These are phyloP conservation scores for Cyprinodon variegatus DNA, from an alignment of 2,113 vertebrate species.

Conservation along the genomic window DNA sequence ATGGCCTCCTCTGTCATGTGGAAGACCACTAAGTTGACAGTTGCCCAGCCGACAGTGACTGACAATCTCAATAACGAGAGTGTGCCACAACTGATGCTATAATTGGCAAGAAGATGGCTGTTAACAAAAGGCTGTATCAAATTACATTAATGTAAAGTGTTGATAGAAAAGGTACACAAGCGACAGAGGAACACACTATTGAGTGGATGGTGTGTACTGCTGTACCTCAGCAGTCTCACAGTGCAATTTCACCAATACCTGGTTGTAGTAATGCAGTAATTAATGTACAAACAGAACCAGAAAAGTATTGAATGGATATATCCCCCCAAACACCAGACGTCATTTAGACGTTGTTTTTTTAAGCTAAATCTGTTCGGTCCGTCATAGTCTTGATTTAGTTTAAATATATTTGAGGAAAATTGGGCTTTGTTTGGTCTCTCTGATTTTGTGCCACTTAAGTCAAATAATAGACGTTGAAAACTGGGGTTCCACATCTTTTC, in stretches of 20 bases:
- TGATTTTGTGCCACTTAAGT: no score
- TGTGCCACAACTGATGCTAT: neutral
- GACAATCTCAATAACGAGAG: neutral
- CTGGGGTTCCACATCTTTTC: no score
- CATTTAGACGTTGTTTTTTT: no score
- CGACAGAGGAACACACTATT: neutral
- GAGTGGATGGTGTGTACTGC: neutral
- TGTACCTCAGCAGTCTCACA: neutral
- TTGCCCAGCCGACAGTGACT: neutral
- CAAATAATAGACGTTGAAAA: no score
- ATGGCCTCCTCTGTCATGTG: neutral
- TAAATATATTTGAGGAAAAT: no score
- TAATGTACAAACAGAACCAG: neutral
- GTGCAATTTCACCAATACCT: neutral
- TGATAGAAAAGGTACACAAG: neutral
- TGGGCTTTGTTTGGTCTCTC: no score
- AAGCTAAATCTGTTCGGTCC: no score
- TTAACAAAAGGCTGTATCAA: neutral
- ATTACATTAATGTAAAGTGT: neutral
- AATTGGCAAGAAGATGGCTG: neutral
- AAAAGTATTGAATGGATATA: neutral
- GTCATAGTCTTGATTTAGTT: no score
- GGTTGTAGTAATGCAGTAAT: neutral
- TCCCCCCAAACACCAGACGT: no score
- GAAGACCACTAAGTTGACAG: neutral